Conservation (phyloP, 2,797 vertebrate species). For the Coregonus suidteri region DNA sequence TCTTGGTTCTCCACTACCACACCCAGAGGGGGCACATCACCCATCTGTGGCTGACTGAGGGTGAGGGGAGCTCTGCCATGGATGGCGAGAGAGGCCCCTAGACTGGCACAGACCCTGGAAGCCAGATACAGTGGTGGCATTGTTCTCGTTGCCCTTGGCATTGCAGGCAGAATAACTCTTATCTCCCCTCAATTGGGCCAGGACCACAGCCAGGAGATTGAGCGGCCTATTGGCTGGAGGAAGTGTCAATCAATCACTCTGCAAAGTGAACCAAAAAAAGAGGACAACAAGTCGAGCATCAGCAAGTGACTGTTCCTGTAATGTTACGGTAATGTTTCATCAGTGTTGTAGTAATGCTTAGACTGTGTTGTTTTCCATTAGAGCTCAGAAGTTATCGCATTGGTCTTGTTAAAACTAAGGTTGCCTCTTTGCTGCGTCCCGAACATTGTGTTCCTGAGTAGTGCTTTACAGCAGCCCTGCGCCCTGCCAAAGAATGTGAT, state of each 20-base stretch:
- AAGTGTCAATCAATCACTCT: slow-evolving; percentile 23
- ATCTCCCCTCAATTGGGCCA: slow-evolving; percentile 35
- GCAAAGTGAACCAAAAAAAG: too few species aligned
- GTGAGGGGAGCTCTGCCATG: background rate
- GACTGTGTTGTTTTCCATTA: slow-evolving; percentile 31
- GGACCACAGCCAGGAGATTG: slow-evolving; percentile 15
- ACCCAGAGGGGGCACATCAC: slow-evolving; percentile 7
- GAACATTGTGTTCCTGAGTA: slow-evolving; percentile 68
- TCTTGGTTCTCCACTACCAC: slow-evolving; percentile 12
- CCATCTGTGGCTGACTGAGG: slow-evolving; percentile 28
- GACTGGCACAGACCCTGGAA: slow-evolving; percentile 4
- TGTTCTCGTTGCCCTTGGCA: slow-evolving; percentile 44
- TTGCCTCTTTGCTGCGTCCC: slow-evolving; percentile 41
- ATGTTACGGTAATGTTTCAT: slow-evolving; percentile 12
- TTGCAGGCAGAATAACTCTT: slow-evolving; percentile 33
- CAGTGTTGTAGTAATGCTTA: background rate
- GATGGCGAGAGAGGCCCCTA: slow-evolving; percentile 13
- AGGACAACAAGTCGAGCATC: background rate
- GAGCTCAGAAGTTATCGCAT: slow-evolving; percentile 9
- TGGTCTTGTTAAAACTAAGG: slow-evolving; percentile 45
- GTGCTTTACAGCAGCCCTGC: slow-evolving; percentile 52
- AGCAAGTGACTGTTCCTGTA: slow-evolving; percentile 16
- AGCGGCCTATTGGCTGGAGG: slow-evolving; percentile 18
- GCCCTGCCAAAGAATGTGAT: slow-evolving; percentile 67
- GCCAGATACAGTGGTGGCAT: slow-evolving; percentile 26